Evolutionary conservation across 2,888 invertebrate species (phyloP).

Genomic region (Bombylius major): DNA sequence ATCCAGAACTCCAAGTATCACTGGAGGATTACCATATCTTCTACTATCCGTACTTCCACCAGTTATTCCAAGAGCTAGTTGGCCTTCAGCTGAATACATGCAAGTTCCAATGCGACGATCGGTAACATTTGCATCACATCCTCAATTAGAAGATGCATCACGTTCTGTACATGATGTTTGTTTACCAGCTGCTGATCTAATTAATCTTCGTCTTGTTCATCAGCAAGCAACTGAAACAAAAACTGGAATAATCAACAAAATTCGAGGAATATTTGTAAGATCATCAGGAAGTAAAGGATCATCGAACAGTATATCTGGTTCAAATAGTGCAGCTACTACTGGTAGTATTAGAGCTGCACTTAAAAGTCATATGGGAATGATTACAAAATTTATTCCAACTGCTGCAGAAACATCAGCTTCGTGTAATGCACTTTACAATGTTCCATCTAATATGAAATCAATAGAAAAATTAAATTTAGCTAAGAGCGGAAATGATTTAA

Average conservation of each 20-base stretch:
- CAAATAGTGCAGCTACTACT: conserved; percentile 14
- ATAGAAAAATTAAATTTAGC: conserved; percentile 40
- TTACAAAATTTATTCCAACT: conserved; percentile 51
- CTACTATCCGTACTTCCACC: conserved; percentile 60
- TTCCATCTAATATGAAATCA: conserved; percentile 14
- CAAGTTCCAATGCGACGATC: conserved; percentile 45
- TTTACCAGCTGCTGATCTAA: conserved; percentile 46
- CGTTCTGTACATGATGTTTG: conserved; percentile 26
- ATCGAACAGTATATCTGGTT: conserved; percentile 45
- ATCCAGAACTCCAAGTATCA: conserved; percentile 49
- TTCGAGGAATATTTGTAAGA: conserved; percentile 50
- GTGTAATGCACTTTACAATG: conserved; percentile 45
- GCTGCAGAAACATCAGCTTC: conserved; percentile 48
- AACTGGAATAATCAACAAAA: conserved; percentile 40
- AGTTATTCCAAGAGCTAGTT: conserved; percentile 62
- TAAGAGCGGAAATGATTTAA: conserved; percentile 49
- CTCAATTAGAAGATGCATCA: conserved; percentile 44
- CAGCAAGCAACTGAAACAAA: conserved; percentile 43
- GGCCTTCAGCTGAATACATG: conserved; percentile 60
- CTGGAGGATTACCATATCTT: conserved; percentile 56
- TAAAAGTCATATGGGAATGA: conserved; percentile 59
- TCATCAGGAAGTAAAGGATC: conserved; percentile 56
- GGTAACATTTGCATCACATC: conserved; percentile 53
- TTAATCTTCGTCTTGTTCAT: conserved; percentile 42
- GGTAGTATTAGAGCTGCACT: conserved; percentile 52